Evolutionary conservation across 2,888 invertebrate genomes (phyloP).

Genomic region (Mamestra brassicae): DNA sequence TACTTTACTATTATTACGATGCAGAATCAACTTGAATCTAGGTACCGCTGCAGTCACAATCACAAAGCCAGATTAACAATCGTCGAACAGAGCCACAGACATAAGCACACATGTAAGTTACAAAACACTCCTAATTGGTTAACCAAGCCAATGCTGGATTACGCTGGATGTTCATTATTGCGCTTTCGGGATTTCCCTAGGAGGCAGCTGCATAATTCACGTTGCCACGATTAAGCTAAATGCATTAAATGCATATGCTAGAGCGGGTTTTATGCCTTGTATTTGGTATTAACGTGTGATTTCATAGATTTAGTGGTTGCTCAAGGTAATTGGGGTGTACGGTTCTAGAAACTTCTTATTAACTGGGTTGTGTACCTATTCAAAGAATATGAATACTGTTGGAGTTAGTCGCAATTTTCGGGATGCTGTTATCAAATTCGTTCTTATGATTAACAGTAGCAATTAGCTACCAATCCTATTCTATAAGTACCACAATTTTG

Average conservation of each 20-base stretch:
- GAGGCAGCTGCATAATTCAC: constrained; percentile 80
- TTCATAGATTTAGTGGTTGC: constrained; percentile 35
- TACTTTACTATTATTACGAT: neutral
- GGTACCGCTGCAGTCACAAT: constrained; percentile 17
- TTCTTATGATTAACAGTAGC: neutral
- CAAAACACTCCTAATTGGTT: constrained; percentile 82
- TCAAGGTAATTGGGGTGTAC: neutral
- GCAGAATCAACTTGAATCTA: neutral
- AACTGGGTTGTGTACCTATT: neutral
- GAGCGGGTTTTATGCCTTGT: constrained; percentile 41
- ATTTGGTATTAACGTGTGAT: constrained; percentile 32
- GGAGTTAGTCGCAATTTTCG: neutral
- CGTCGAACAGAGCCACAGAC: constrained; percentile 35
- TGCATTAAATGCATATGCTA: constrained; percentile 69
- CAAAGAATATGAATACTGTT: neutral
- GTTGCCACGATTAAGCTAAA: constrained; percentile 77
- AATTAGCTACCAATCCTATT: neutral
- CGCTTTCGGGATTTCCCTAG: constrained; percentile 81
- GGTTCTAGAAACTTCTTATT: neutral
- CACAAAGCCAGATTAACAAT: constrained; percentile 33
- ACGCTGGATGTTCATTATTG: constrained; percentile 82
- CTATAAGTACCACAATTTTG: neutral
- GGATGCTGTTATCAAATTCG: neutral
- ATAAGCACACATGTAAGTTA: constrained; percentile 57
- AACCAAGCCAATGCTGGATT: constrained; percentile 80